Base-by-base conservation (phyloP, 2,797 vertebrate species). In the Microchirus variegatus region DNA sequence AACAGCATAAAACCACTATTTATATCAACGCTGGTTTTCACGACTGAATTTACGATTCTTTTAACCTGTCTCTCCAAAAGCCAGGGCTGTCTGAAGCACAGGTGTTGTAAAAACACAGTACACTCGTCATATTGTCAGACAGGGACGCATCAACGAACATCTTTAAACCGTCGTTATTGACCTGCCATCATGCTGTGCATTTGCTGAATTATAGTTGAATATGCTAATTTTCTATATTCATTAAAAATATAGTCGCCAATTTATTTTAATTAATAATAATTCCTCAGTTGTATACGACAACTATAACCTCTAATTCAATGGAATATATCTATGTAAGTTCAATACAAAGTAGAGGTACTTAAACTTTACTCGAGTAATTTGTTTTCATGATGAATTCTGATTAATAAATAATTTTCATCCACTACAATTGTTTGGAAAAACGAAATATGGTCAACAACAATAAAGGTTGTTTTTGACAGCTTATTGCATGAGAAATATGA, bases 1-100 rank as follows among this genome's bases (percentile, higher is more conserved):
- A 83, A 81, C 83, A 85, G 77, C 72, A 86, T 81, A 85, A 86
- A 87, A 88, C 77, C 81, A 79, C 73, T 67, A 81, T 84, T 85
- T 84, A 84, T 84, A 82, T 85, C 68, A 68, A 62, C 65, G 26
- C 62, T 74, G 43, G 60, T 77, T 88, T 22, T 87, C 58, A 76
- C 15, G 26, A 38, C 62, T 64, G 78, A 73, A 88, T 89, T 87
- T 88, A 88, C 86, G 68, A 65, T 73, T 81, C 81, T 81, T 85
- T 86, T 79, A 83, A 81, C 76, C 74, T 47, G 55, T 78, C 69
- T 80, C 70, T 72, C 41, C 41, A 65, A 84, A 83, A 82, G 46
- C 47, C 60, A 61, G 64, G 1, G 37, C 67, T 43, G 59, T 77
- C 79, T 73, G 73, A 68, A 67, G 73, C 76, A 57, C 57, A 77